Conservation (phyloP, 1,140 invertebrate genomes). For the Drosophila nigromelanica region DNA sequence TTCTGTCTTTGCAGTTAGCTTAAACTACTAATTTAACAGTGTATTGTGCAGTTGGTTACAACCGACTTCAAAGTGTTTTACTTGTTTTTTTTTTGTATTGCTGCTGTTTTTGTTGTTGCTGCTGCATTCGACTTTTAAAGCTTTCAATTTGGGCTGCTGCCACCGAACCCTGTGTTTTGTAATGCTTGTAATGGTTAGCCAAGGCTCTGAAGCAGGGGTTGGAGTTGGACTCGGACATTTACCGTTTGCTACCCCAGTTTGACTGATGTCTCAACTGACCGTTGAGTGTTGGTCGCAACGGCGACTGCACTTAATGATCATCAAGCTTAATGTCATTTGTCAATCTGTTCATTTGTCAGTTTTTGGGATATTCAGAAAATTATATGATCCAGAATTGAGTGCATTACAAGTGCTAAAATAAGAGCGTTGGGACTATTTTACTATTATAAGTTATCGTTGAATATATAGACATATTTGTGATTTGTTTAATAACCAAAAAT, state of each 20-base stretch:
- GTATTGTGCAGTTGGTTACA: too few species aligned
- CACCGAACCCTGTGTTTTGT: neutral
- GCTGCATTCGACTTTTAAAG: constrained; percentile 52
- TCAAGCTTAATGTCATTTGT: constrained; percentile 71
- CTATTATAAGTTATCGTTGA: neutral
- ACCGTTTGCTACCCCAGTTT: constrained; percentile 48
- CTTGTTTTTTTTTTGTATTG: neutral
- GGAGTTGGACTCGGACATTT: neutral
- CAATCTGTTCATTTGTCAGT: constrained; percentile 46
- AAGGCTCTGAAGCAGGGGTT: neutral
- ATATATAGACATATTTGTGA: too few species aligned
- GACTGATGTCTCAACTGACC: constrained; percentile 78
- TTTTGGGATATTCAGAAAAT: neutral
- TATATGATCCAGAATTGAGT: constrained; percentile 8
- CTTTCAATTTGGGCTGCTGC: constrained; percentile 24
- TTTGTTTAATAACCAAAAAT: too few species aligned
- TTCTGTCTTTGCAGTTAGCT: too few species aligned
- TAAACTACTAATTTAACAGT: too few species aligned
- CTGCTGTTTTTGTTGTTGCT: constrained; percentile 19
- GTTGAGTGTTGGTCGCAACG: constrained; percentile 55
- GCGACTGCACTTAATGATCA: constrained; percentile 62
- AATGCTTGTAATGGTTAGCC: neutral
- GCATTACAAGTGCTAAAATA: constrained; percentile 2
- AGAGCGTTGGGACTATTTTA: neutral
- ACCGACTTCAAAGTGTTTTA: neutral